These are phyloP conservation scores for Phengaris arion DNA, from an alignment of 2,888 invertebrate genomes.

Conservation along the genomic window DNA sequence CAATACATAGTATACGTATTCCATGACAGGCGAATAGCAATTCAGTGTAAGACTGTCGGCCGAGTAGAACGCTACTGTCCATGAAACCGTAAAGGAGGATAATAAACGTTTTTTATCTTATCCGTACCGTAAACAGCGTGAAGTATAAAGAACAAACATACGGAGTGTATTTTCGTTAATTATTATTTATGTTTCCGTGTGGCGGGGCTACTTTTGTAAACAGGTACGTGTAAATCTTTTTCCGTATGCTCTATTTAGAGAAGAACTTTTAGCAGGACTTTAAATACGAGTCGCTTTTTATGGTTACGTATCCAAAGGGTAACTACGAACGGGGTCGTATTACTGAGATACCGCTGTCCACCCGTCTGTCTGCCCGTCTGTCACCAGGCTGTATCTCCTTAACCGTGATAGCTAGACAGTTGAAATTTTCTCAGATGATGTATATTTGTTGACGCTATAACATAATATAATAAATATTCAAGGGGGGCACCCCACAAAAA, in stretches of 20 bases:
- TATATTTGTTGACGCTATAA: too few relatives aligned
- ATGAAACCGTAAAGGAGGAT: constrained; percentile 31
- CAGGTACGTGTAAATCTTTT: constrained; percentile 13
- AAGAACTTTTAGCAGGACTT: neutral
- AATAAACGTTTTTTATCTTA: constrained; percentile 33
- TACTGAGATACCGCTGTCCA: too few relatives aligned
- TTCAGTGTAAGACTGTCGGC: constrained; percentile 39
- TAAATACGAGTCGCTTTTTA: too few relatives aligned
- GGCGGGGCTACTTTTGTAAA: constrained; percentile 5
- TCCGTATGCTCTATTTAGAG: neutral
- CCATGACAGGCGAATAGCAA: constrained; percentile 7
- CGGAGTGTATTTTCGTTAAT: constrained; percentile 27
- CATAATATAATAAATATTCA: too few relatives aligned
- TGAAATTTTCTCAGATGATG: too few relatives aligned
- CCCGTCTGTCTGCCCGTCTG: too few relatives aligned
- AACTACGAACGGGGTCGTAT: too few relatives aligned
- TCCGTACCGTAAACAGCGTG: constrained; percentile 17
- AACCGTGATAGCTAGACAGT: too few relatives aligned
- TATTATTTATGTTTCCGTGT: constrained; percentile 31
- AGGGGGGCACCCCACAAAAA: too few relatives aligned
- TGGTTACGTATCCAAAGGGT: too few relatives aligned
- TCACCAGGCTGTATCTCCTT: too few relatives aligned
- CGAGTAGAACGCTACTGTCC: constrained; percentile 40
- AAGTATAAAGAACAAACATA: neutral
- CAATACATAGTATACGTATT: too few relatives aligned